These are phyloP conservation scores for Yponomeuta plumbellus DNA, from an alignment of 2,888 invertebrate genomes.

Conservation along the genomic window DNA sequence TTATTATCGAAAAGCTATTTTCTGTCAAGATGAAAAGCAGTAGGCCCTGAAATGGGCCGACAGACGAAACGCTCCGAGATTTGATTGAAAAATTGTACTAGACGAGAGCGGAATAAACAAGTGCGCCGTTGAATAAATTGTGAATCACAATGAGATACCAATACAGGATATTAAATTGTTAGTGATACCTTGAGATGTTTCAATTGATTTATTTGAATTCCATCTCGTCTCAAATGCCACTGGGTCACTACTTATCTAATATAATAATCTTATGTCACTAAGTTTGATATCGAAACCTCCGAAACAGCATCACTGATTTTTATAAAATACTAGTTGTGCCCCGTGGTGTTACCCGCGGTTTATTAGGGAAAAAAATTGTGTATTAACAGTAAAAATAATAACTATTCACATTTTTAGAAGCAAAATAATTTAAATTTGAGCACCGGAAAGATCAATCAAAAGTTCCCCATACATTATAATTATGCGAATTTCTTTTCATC, in stretches of 20 bases:
- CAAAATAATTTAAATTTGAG: no score
- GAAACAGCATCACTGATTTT: no score
- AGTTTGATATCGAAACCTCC: no score
- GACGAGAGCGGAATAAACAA: background rate
- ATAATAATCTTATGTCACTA: no score
- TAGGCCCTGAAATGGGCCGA: background rate
- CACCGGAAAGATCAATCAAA: no score
- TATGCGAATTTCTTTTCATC: no score
- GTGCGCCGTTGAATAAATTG: background rate
- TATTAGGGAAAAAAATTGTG: no score
- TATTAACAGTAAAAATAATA: no score
- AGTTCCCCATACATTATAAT: no score
- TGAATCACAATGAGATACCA: background rate
- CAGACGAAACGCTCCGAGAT: background rate
- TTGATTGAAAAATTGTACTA: background rate
- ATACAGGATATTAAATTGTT: background rate
- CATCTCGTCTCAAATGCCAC: background rate
- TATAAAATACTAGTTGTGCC: no score
- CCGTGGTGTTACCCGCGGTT: no score
- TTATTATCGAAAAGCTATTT: conserved; percentile 3
- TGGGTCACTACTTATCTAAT: background rate
- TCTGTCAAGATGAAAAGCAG: background rate
- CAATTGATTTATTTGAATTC: background rate
- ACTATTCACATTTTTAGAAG: no score
- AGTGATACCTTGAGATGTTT: background rate